Base-by-base conservation (phyloP, 92 coral and sea anemone species). In the Pocillopora meandrina region DNA sequence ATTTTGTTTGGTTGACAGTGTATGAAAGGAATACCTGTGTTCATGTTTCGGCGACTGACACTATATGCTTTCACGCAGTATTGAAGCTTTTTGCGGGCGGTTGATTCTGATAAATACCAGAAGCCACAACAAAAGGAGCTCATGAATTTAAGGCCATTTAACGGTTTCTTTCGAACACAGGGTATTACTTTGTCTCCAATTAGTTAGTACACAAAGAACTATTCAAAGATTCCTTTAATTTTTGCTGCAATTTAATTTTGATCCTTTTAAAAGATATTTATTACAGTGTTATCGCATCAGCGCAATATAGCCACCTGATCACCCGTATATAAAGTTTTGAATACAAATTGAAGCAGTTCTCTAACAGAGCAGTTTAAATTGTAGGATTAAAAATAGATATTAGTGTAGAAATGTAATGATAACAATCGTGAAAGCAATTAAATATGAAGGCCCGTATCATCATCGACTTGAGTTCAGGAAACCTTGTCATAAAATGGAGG, bases 381-480 rank as follows among this genome's bases (percentile, higher is more conserved):
- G 12, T 33, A 36, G 14, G 14, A 59, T 59, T 59, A 59, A 59
- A 59, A 59, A 59, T 59, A 59, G 16, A 59, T 59, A 59, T 59
- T 59, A 59, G 2, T 55, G 21, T 12, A 35, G 74, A 21, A 70
- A 70, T 11, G 42, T 70, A 35, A 36, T 35, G 20, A 70, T 70
- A 16, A 52, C 17, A 35, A 9, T 77, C 63, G 11, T 62, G 56
- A 79, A 16, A 65, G 47, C 61, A 33, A 55, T 80, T 67, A 26
- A 67, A 17, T 34, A 68, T 42, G 75, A 33, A 67, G 57, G 47
- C 56, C 71, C 8, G 52, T 42, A 19, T 10, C 62, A 21, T 61
- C 61, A 56, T n/a, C 75, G 59, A 18, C 9, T 34, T 31, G 42
- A 58, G 84, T 79, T 33, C 59, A 76, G 75, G 72, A 69, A 23